Base-by-base conservation (phyloP, 92 coral and sea anemone species). In the Zoanthus sociatus region DNA sequence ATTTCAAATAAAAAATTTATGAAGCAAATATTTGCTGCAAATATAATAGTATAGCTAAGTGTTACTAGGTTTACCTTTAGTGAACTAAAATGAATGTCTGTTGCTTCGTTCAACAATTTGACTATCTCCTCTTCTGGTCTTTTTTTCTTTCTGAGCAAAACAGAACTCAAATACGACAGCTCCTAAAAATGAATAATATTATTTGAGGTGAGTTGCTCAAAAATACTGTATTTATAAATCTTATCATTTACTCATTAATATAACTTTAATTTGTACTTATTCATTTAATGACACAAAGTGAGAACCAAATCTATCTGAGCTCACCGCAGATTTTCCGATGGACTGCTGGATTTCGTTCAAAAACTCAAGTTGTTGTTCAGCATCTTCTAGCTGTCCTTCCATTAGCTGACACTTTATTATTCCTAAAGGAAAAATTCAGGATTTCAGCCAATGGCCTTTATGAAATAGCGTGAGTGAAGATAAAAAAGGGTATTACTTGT, bases 331-430 rank as follows among this genome's bases (percentile, higher is more conserved):
- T 88, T 97, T 97, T 83, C 99, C 99, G 75, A 97, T 97, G 7
- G 98, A 95, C 81, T 97, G 99, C 67, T 97, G 99, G 42, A 97
- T 97, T 88, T 97, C 99, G 73, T 94, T 93, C 20, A 97, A 89
- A 75, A 97, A 97, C 75, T 97, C 99, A 73, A 97, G 91, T 71
- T 97, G 99, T 32, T 97, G 99, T 76, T 97, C 99, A 20, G 99
- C 99, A 92, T 97, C 99, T 83, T 97, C 99, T 16, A 97, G 87
- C 76, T 93, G 95, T 63, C 98, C 96, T 66, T 97, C 99, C 31
- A 95, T 94, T 73, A 97, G 85, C 91, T 97, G 98, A 68, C 99
- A 97, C 83, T 89, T 97, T 84, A 97, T 97, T 72, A 97, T 97
- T 9, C 99, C 99, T 97, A 63, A 9, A 16, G 47, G 32, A 44